Conservation (phyloP, 2,888 invertebrate genomes). For the Andrena praecox region DNA sequence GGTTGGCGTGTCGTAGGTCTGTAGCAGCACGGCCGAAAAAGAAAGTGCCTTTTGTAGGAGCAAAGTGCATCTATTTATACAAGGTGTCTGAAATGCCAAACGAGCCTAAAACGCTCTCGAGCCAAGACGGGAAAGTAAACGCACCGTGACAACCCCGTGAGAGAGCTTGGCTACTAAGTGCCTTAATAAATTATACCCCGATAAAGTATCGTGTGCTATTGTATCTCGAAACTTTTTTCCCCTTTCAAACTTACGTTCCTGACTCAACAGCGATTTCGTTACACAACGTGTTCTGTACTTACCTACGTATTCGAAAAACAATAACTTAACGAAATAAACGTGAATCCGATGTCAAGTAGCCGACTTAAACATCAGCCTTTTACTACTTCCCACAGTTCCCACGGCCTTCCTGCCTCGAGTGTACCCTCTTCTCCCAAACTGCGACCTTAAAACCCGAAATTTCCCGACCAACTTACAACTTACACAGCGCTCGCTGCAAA, state of each 20-base stretch:
- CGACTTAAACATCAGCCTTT: neutral
- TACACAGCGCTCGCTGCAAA: neutral
- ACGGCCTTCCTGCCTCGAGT: neutral
- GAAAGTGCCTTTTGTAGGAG: conserved; percentile 82
- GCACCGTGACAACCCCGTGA: conserved; percentile 80
- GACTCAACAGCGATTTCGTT: conserved; percentile 6
- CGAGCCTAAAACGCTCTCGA: conserved; percentile 79
- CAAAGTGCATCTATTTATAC: conserved; percentile 84
- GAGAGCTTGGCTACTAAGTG: conserved; percentile 78
- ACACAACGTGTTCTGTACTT: neutral
- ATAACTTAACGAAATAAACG: conserved; percentile 22
- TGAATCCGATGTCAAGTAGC: conserved; percentile 15
- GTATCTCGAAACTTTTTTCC: conserved; percentile 38
- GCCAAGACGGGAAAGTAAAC: conserved; percentile 80
- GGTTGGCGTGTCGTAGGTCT: conserved; percentile 57
- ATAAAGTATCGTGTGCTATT: conserved; percentile 63
- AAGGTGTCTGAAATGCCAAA: conserved; percentile 82
- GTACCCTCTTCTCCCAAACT: neutral
- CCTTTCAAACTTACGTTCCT: conserved; percentile 5
- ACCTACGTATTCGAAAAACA: neutral
- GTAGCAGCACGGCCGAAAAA: conserved; percentile 58
- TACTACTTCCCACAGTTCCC: neutral
- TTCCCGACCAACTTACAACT: too few species aligned
- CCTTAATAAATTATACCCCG: conserved; percentile 82
- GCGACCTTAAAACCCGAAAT: too few species aligned